phyloP scores from a whole-genome alignment of 2,113 vertebrate species.

The Gallinago paraguaiae region DNA sequence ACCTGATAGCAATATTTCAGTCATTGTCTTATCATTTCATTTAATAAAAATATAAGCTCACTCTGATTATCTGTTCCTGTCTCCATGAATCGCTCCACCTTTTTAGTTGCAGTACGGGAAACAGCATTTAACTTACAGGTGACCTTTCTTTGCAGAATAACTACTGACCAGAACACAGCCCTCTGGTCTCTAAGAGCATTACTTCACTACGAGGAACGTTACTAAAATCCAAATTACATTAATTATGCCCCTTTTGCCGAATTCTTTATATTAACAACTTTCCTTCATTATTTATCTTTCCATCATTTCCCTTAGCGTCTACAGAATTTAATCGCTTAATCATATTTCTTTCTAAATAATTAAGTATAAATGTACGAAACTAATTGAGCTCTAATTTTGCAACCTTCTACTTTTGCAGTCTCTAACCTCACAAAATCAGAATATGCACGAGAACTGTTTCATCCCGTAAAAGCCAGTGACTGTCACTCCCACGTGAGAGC shows the following conservation, averaged over 20 bases:
- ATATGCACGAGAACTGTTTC: background rate
- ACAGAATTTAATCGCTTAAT: background rate
- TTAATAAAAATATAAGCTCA: background rate
- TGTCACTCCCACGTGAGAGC: background rate
- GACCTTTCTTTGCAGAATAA: background rate
- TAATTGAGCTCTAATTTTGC: background rate
- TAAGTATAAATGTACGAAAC: background rate
- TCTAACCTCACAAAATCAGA: background rate
- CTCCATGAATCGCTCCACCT: background rate
- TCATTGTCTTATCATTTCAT: background rate
- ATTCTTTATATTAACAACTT: background rate
- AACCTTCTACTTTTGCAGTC: background rate
- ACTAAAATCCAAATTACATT: background rate
- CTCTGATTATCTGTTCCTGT: background rate
- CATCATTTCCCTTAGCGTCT: background rate
- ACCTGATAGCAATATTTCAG: background rate
- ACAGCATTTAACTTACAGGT: background rate
- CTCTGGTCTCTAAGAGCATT: background rate
- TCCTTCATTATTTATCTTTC: background rate
- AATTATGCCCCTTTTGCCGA: background rate
- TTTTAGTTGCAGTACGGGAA: background rate
- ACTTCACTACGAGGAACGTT: too few species aligned
- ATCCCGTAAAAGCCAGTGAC: background rate
- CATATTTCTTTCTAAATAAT: background rate
- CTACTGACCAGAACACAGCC: background rate